Evolutionary conservation across 2,797 vertebrate species (phyloP).

Genomic region (Microctenopoma lineatum): DNA sequence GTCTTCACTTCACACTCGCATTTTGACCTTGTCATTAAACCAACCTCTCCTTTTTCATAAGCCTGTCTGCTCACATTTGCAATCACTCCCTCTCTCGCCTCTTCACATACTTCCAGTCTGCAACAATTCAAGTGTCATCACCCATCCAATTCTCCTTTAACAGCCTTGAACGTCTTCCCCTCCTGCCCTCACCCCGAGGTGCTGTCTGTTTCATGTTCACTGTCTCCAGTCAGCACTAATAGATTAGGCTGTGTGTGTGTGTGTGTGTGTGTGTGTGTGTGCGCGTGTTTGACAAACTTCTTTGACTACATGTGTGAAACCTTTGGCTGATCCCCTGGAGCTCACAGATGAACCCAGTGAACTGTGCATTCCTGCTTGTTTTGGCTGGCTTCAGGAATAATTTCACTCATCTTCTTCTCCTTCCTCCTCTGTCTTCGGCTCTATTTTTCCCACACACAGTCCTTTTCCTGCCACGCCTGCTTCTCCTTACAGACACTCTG

Average conservation of each 20-base stretch:
- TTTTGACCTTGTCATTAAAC: constrained; percentile 59
- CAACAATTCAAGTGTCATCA: constrained; percentile 62
- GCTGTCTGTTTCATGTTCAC: constrained; percentile 40
- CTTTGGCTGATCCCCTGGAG: constrained; percentile 48
- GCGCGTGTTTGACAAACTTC: constrained; percentile 39
- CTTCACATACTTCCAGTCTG: constrained; percentile 37
- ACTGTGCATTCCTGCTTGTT: constrained; percentile 36
- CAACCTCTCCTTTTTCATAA: constrained; percentile 50
- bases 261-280: neutral
- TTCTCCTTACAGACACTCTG: neutral
- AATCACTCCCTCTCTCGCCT: constrained; percentile 42
- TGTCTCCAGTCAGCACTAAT: constrained; percentile 41
- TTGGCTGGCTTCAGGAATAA: constrained; percentile 34
- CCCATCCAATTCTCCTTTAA: constrained; percentile 48
- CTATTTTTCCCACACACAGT: neutral
- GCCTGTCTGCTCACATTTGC: constrained; percentile 45
- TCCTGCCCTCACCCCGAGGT: constrained; percentile 33
- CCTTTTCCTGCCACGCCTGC: neutral
- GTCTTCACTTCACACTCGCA: constrained; percentile 37
- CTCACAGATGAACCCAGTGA: constrained; percentile 52
- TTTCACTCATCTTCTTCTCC: constrained; percentile 8
- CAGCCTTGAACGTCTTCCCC: constrained; percentile 42
- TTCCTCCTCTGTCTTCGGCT: neutral
- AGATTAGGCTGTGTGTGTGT: constrained; percentile 33
- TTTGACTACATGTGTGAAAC: constrained; percentile 41